Conservation (phyloP, 2,797 vertebrate genomes). For the Streptopelia turtur region DNA sequence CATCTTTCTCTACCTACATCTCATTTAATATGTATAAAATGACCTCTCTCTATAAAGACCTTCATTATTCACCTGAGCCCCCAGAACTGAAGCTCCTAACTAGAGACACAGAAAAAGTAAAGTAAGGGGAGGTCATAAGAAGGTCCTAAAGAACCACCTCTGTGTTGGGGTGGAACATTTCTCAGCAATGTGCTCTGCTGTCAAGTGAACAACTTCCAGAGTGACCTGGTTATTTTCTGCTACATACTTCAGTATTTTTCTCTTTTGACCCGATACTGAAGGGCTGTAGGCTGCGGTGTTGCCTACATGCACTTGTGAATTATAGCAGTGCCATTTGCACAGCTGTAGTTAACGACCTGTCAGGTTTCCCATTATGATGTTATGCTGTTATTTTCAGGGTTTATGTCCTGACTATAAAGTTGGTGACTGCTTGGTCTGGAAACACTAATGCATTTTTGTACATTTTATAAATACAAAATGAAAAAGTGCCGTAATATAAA, state of each 20-base stretch:
- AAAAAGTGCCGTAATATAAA: not conserved
- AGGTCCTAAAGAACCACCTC: not conserved
- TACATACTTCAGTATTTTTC: not conserved
- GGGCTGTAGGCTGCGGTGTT: not conserved
- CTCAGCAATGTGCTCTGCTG: not conserved
- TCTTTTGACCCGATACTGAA: not conserved
- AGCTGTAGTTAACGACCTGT: slow-evolving; percentile 41
- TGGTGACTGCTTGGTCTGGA: slow-evolving; percentile 40
- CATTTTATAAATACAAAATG: slow-evolving; percentile 16
- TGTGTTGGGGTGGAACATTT: not conserved
- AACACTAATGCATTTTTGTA: slow-evolving; percentile 7
- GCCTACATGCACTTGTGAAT: not conserved
- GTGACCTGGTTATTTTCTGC: not conserved
- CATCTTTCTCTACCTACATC: not conserved
- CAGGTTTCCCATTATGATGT: slow-evolving; percentile 58
- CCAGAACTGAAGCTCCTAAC: not conserved
- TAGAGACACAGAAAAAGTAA: not conserved
- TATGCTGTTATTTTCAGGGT: slow-evolving; percentile 49
- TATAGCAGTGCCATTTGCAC: slow-evolving; percentile 18
- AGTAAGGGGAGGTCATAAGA: not conserved
- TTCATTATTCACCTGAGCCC: not conserved
- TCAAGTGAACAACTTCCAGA: not conserved
- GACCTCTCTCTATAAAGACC: not conserved
- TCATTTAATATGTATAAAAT: not conserved
- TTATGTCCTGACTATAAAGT: slow-evolving; percentile 52